Base-by-base conservation (phyloP, 2,113 vertebrate genomes). In the Coptodon bakossiorum region DNA sequence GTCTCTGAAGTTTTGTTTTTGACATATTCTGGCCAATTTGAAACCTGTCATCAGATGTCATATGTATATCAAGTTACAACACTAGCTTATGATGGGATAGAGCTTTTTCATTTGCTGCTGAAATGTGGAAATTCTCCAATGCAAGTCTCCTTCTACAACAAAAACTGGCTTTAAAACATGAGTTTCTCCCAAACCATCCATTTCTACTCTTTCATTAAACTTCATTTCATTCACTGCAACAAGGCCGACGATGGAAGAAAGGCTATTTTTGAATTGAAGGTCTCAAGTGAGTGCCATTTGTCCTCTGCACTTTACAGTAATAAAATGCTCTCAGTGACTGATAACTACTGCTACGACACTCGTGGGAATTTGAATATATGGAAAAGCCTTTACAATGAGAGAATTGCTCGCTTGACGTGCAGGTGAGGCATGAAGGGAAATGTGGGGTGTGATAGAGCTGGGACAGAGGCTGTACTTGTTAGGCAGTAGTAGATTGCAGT, bases 291-390 rank as follows among this genome's bases (percentile, higher is more conserved):
- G 45, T 34, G 27, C 0, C 45, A 0, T 52, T 52, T 34, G 6
- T 52, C 73, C 73, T 52, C 73, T 34, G 4, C 27, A 52, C 73
- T 78, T 31, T 13, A 52, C 17, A 9, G 56, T 53, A 14, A 88
- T 91, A 87, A 86, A 90, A 66, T 52, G 31, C 83, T 84, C 4
- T 56, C 3, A 7, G 10, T 12, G 29, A 40, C 34, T 57, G 94
- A 94, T 94, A 92, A 91, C 85, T 85, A 93, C 56, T 82, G 38
- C 88, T 57, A 84, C 78, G 6, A 22, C 82, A 27, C 53, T 31
- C 0, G 11, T 50, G 59, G 17, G 31, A 50, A 82, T 96, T 96
- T 95, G 91, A 91, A 93, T 95, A 93, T 90, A 94, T 94, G 92
- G 22, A 94, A 93, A 94, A 31, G 17, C 63, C 88, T 78, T 79